Evolutionary conservation across 2,113 vertebrate genomes (phyloP).

Genomic region (Pollimyrus isidori): DNA sequence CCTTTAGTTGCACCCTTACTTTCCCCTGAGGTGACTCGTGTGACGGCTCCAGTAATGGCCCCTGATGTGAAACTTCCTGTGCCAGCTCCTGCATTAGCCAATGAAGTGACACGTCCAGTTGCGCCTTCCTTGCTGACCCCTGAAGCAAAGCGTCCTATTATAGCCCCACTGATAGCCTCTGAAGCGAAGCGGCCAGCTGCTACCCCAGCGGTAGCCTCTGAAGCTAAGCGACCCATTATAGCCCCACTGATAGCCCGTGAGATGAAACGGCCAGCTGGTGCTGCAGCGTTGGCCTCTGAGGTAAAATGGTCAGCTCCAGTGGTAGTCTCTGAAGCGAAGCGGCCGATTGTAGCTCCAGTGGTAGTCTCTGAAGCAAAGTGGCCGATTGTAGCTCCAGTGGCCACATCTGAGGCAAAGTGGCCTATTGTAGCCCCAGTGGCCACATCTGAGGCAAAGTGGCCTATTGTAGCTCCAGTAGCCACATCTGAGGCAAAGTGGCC

Average conservation of each 20-base stretch:
- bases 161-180: conserved; percentile 27
- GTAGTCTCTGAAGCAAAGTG: conserved; percentile 44
- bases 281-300: conserved; percentile 41
- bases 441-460: conserved; percentile 27
- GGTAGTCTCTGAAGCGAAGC: conserved; percentile 42
- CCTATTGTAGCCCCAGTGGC: conserved; percentile 19
- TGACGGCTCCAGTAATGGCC: conserved; percentile 50
- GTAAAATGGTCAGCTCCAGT: conserved; percentile 42
- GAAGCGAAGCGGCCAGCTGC: conserved; percentile 45
- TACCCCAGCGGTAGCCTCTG: conserved; percentile 32
- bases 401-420: conserved; percentile 32
- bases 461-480: conserved; percentile 35
- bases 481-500: conserved; percentile 47
- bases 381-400: conserved; percentile 1
- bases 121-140: conserved; percentile 37
- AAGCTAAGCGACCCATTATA: conserved; percentile 41
- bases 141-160: conserved; percentile 48
- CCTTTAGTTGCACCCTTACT: conserved; percentile 33
- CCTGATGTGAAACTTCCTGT: conserved; percentile 50
- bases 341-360: conserved; percentile 30
- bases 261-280: conserved; percentile 45
- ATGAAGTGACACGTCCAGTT: conserved; percentile 46
- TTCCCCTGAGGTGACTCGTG: conserved; percentile 49
- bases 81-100: conserved; percentile 53
- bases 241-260: conserved; percentile 41